A percentile compares a stretch with the other conserved stretches of the same genome.
These are phyloP conservation scores for Champsocephalus gunnari DNA, from an alignment of 2,797 vertebrate genomes.

Conservation along the genomic window DNA sequence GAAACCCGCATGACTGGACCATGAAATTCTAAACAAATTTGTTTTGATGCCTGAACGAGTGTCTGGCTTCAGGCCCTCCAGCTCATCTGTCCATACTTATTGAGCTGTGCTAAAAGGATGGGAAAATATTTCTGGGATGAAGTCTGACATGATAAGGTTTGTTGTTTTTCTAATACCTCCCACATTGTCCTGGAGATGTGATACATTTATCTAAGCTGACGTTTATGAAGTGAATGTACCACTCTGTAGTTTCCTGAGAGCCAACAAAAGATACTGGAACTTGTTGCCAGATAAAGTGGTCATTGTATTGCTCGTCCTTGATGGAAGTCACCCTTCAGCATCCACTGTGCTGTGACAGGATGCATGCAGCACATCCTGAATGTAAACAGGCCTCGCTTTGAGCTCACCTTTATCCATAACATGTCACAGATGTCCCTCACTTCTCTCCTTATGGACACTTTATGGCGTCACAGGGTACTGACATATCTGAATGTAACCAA, in stretches of 20 bases:
- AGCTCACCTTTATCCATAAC: slow-evolving; percentile 53
- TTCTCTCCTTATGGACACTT: slow-evolving; percentile 32
- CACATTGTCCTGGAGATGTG: slow-evolving; percentile 48
- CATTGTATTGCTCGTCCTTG: slow-evolving; percentile 33
- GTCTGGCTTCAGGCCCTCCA: slow-evolving; percentile 21
- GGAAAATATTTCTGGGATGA: slow-evolving; percentile 30
- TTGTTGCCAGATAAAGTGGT: slow-evolving; percentile 35
- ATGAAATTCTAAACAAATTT: slow-evolving; percentile 28
- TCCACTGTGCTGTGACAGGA: slow-evolving; percentile 45
- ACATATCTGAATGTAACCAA: slow-evolving; percentile 50
- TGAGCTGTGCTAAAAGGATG: slow-evolving; percentile 40
- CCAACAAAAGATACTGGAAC: slow-evolving; percentile 17
- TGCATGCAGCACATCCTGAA: slow-evolving; percentile 32
- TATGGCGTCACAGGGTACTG: slow-evolving; percentile 15
- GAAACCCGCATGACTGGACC: neutral
- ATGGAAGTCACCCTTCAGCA: slow-evolving; percentile 43
- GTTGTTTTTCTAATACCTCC: slow-evolving; percentile 52
- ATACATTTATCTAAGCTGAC: slow-evolving; percentile 54
- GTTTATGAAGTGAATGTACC: slow-evolving; percentile 42
- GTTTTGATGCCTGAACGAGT: slow-evolving; percentile 36
- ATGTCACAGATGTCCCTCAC: slow-evolving; percentile 49
- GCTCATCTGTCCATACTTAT: slow-evolving; percentile 33
- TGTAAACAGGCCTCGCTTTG: slow-evolving; percentile 44
- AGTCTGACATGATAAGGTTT: slow-evolving; percentile 42
- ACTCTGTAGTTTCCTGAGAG: slow-evolving; percentile 34